Evolutionary conservation across 2,797 vertebrate species (phyloP), one percentile per base, ranked within the genome.

Genomic region (Meda fulgida): DNA sequence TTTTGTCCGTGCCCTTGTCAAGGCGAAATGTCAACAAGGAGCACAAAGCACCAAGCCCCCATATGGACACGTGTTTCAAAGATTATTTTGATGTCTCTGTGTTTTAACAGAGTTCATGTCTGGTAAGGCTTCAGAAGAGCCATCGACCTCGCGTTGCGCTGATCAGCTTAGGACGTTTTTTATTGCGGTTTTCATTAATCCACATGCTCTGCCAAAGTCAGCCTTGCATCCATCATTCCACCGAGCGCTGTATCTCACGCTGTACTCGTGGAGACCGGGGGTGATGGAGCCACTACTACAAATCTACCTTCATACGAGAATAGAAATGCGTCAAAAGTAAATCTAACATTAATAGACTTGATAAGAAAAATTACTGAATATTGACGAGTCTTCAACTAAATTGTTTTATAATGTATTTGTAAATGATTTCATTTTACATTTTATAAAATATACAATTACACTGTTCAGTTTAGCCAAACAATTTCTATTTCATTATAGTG

Each of bases 1-100:
- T 78, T 84, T 46, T 79, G 75, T 79, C 66, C 21, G 11, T 71
- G 67, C 29, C 76, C 73, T 58, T 60, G 84, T 85, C 84, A 40
- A 71, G 66, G 73, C n/a, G 51, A 85, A 85, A 65, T 73, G 81
- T 83, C 55, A 75, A 58, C 63, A 9, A 31, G 36, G 48, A 84
- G 65, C 46, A n/a, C 16, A 14, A 55, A 55, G 23, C n/a, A 36
- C n/a, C 4, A 21, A 69, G 75, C 60, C 34, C 23, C 10, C 7
- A 34, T 69, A 69, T 55, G 18, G 19, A 84, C 73, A 55, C 7
- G 36, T 43, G 72, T 84, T 69, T 55, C 29, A 58, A 58, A 11
- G 63, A 69, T 69, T 21, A 69, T 55, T 7, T 23, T 7, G 60
- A 58, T 16, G 82, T 31, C n/a, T 3, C 16, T 63, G 81, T 48